Evolutionary conservation across 2,113 vertebrate species (phyloP), one percentile per base, ranked within the genome.

Genomic region (Axis porcinus): DNA sequence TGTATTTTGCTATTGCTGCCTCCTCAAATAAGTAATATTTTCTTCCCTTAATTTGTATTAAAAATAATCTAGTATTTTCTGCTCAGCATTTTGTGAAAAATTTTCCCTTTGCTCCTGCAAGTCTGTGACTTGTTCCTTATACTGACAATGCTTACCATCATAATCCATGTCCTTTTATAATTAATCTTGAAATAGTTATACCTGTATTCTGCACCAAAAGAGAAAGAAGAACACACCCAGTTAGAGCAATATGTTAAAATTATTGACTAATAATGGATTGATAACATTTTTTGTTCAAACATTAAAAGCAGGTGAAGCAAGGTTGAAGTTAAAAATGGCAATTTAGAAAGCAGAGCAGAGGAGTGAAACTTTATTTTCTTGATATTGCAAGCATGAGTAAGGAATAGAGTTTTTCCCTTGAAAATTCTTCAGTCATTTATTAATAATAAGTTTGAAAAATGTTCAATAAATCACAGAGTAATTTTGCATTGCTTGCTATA

Each of bases 371-470:
- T 27, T 30, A 16, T 19, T 84, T 64, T 97, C 40, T 67, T 11
- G 43, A 12, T 62, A 87, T 27, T 52, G 5, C 30, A 94, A 92
- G n/a, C 14, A 85, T 12, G 64, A 62, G 60, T 12, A 84, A 83
- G 19, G 8, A 25, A 95, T 55, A 93, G 54, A 94, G 17, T 58
- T 36, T 79, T 87, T 93, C 33, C 50, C 97, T 94, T 52, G 7
- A 90, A 95, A 83, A 95, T 89, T 89, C 6, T 4, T 0, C 91
- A 67, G 70, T 78, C 55, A 43, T 50, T 50, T 54, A 19, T 76
- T 97, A 96, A 97, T 50, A 15, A 82, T 58, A n/a, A 92, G 45
- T 76, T 90, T 96, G 58, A 88, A 92, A 96, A 81, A 78, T 30
- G 2, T 54, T 82, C 7, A 10, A 28, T 76, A n/a, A 74, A 86